phyloP scores from a whole-genome alignment of 2,888 invertebrate genomes.

The Apamea monoglypha region DNA sequence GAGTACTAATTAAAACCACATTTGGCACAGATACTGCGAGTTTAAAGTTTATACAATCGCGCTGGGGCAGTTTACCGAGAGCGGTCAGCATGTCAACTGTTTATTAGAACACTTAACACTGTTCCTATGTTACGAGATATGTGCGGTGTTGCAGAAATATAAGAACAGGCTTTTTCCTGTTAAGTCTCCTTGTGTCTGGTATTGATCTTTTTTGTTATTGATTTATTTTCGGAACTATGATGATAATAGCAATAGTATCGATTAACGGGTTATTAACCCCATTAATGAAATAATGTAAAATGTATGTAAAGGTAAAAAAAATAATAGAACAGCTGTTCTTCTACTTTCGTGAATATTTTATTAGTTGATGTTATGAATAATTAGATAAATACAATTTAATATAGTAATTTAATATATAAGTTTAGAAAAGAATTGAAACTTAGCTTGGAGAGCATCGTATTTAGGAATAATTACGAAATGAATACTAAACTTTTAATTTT shows the following conservation, averaged over 20 bases:
- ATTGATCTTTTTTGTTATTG: not conserved
- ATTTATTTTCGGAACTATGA: not conserved
- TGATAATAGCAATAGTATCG: too few species aligned
- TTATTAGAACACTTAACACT: not conserved
- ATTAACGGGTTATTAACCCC: not conserved
- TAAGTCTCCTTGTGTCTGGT: not conserved
- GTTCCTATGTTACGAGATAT: not conserved
- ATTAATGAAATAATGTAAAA: too few species aligned
- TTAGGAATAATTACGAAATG: not conserved
- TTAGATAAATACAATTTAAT: not conserved
- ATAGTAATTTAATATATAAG: too few species aligned
- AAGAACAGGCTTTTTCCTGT: not conserved
- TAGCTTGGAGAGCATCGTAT: not conserved
- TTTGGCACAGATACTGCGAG: conserved; percentile 49
- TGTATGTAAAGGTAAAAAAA: too few species aligned
- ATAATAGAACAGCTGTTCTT: not conserved
- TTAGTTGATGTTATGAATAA: not conserved
- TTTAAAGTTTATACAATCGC: conserved; percentile 34
- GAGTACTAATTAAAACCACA: conserved; percentile 53
- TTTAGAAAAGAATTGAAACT: not conserved
- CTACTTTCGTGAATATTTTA: not conserved
- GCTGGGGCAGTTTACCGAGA: not conserved
- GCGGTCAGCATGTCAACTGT: conserved; percentile 35
- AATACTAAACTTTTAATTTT: not conserved
- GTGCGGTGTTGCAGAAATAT: not conserved